These are phyloP conservation scores for Myiozetetes cayanensis DNA, from an alignment of 2,113 vertebrate species.

Conservation along the genomic window DNA sequence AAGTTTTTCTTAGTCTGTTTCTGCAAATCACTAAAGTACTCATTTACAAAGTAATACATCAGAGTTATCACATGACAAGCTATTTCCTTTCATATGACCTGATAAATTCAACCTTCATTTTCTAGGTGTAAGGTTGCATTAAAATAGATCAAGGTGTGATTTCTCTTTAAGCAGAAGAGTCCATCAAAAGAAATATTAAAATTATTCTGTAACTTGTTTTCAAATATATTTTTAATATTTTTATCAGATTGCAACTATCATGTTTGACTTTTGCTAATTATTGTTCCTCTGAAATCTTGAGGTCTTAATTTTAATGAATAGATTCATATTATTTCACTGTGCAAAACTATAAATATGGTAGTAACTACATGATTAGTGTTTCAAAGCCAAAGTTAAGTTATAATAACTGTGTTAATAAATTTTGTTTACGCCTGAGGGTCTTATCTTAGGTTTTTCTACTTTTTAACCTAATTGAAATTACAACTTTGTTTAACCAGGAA, in stretches of 20 bases:
- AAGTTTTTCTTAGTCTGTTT: background rate
- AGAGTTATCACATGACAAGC: background rate
- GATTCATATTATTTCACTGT: background rate
- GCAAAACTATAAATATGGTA: background rate
- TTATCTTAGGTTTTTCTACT: constrained; percentile 33
- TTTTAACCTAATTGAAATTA: constrained; percentile 59
- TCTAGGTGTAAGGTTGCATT: background rate
- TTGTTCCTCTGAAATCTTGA: background rate
- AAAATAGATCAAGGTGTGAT: background rate
- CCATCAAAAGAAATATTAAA: background rate
- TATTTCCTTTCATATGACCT: background rate
- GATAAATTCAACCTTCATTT: constrained; percentile 7
- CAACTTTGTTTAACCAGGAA: constrained; percentile 46
- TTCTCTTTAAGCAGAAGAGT: background rate
- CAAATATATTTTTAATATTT: background rate
- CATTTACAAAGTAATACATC: background rate
- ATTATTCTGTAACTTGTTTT: background rate
- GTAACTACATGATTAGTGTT: background rate
- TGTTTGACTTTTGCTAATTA: background rate
- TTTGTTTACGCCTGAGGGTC: constrained; percentile 2
- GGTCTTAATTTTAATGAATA: background rate
- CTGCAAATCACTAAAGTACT: background rate
- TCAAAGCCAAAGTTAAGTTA: constrained; percentile 49
- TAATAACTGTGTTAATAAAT: constrained; percentile 27
- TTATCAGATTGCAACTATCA: background rate